These are phyloP conservation scores for Meghimatium bilineatum DNA, from an alignment of 2,888 invertebrate genomes.

Conservation along the genomic window DNA sequence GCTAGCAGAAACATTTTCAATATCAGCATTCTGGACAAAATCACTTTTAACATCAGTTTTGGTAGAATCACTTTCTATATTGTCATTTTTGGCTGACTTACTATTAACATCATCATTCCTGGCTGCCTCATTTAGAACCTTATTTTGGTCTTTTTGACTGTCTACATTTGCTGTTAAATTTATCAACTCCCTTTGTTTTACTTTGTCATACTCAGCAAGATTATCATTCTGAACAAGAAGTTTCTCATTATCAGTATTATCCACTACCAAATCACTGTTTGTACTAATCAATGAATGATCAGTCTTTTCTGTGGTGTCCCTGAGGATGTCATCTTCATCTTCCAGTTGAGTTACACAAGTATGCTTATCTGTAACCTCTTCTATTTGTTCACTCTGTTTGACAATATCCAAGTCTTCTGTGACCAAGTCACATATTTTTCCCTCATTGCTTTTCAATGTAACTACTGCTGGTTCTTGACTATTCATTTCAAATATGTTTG, in stretches of 20 bases:
- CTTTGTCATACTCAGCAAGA: background rate
- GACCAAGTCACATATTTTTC: background rate
- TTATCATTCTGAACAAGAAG: background rate
- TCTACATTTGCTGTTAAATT: background rate
- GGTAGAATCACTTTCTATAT: background rate
- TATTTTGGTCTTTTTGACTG: background rate
- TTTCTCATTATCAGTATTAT: background rate
- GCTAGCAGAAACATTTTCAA: background rate
- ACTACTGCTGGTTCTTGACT: background rate
- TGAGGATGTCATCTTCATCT: background rate
- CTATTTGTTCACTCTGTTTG: background rate
- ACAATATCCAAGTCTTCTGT: background rate
- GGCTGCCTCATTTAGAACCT: background rate
- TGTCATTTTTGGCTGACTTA: background rate
- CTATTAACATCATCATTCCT: slow-evolving; percentile 3
- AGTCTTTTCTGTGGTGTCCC: background rate
- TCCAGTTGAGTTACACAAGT: background rate
- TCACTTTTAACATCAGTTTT: slow-evolving; percentile 14
- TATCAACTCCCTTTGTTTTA: background rate
- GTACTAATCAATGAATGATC: background rate
- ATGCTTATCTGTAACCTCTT: background rate
- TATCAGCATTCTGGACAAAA: background rate
- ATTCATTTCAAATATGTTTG: background rate
- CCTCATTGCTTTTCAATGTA: background rate
- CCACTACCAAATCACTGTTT: background rate